These are phyloP conservation scores for Bradypodion ventrale DNA, from an alignment of 2,797 vertebrate species.

Conservation along the genomic window DNA sequence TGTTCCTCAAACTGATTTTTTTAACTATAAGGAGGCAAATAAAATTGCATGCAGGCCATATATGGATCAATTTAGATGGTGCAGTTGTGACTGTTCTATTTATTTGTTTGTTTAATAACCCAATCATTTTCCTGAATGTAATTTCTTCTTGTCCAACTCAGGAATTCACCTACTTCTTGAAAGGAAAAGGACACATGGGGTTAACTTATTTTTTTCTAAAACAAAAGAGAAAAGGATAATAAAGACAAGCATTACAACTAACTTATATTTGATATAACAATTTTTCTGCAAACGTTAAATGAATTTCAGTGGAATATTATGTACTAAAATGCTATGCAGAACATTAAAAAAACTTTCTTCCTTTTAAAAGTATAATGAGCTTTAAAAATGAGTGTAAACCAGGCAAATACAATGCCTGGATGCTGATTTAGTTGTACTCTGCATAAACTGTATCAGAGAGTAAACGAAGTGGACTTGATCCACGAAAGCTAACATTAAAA, in stretches of 20 bases:
- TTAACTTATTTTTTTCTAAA: background rate
- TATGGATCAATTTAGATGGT: background rate
- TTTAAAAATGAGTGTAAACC: constrained; percentile 6
- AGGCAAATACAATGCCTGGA: background rate
- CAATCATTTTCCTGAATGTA: background rate
- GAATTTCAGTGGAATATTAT: background rate
- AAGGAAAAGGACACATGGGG: background rate
- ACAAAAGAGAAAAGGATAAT: background rate
- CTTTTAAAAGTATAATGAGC: constrained; percentile 7
- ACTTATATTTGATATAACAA: background rate
- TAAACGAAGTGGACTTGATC: too few relatives aligned
- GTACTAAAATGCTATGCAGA: background rate
- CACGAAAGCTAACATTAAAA: too few relatives aligned
- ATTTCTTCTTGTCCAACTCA: background rate
- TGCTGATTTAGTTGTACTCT: background rate
- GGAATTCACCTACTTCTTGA: background rate
- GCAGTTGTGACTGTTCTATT: background rate
- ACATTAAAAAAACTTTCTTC: constrained; percentile 15
- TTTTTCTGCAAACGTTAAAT: background rate
- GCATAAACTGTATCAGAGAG: too few relatives aligned
- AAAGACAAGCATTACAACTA: background rate
- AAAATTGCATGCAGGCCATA: background rate
- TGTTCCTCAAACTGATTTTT: background rate
- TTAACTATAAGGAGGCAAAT: background rate
- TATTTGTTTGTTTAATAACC: background rate